Evolutionary conservation across 2,888 invertebrate species (phyloP).

Genomic region (Drosophila emarginata): DNA sequence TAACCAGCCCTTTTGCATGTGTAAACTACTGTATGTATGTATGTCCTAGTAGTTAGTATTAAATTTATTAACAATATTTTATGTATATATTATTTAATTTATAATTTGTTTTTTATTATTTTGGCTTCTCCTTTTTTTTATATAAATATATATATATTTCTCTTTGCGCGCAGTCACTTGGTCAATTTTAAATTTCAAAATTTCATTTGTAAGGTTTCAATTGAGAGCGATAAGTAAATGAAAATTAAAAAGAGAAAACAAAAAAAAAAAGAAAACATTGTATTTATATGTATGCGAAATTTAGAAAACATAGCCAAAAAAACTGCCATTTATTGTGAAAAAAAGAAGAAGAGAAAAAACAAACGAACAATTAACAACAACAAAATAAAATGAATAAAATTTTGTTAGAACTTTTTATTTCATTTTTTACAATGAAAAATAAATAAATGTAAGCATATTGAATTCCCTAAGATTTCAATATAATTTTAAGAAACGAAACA

Average conservation of each 20-base stretch:
- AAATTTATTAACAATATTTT: slow-evolving; percentile 23
- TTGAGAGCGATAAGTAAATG: slow-evolving; percentile 31
- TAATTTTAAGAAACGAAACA: slow-evolving; percentile 57
- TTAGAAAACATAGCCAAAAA: slow-evolving; percentile 61
- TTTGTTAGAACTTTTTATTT: slow-evolving; percentile 50
- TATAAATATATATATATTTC: slow-evolving; percentile 17
- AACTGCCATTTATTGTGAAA: slow-evolving; percentile 68
- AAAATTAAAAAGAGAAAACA: slow-evolving; percentile 9
- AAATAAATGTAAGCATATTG: slow-evolving; percentile 30
- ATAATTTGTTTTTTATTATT: not conserved
- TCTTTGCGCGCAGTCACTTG: slow-evolving; percentile 68
- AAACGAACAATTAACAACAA: not conserved
- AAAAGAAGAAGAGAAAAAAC: slow-evolving; percentile 1
- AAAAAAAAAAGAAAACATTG: slow-evolving; percentile 7
- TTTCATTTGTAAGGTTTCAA: slow-evolving; percentile 70
- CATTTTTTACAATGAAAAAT: slow-evolving; percentile 50
- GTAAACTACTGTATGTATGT: slow-evolving; percentile 5
- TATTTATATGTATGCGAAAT: slow-evolving; percentile 28
- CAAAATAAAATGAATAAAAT: slow-evolving; percentile 17
- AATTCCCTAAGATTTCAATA: slow-evolving; percentile 63
- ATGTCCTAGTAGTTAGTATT: slow-evolving; percentile 18
- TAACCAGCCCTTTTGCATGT: slow-evolving; percentile 26
- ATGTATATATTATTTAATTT: slow-evolving; percentile 12
- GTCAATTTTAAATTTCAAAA: slow-evolving; percentile 46
- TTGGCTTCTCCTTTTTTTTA: slow-evolving; percentile 27